Percentiles rank a stretch among this genome's conserved stretches.
Conservation (phyloP, 2,113 vertebrate species). For the Rhinoderma darwinii region DNA sequence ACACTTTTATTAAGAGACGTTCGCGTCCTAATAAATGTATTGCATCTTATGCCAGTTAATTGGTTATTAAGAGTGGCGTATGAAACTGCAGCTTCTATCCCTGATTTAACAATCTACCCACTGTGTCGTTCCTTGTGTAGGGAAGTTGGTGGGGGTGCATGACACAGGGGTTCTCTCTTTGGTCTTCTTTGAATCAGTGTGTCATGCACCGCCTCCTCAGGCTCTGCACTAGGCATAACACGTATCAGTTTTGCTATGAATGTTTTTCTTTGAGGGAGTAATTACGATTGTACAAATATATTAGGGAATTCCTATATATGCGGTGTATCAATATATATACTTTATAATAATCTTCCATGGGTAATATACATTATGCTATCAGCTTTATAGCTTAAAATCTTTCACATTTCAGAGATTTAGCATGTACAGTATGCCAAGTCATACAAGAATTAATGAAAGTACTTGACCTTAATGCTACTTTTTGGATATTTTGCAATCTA, state of each 20-base stretch:
- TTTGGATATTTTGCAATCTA: conserved; percentile 2
- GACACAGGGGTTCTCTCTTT: no score
- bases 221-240: background rate
- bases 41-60: no score
- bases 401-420: background rate
- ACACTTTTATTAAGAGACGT: no score
- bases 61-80: no score
- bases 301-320: background rate
- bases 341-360: background rate
- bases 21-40: no score
- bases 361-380: background rate
- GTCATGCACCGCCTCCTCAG: no score
- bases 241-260: background rate
- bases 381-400: background rate
- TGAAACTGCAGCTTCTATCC: no score
- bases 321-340: background rate
- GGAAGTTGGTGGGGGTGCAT: no score
- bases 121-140: no score
- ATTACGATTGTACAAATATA: background rate
- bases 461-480: conserved; percentile 11
- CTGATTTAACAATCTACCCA: no score
- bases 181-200: no score
- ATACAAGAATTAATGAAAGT: background rate
- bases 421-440: background rate
- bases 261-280: background rate